Percentiles rank a stretch among this genome's conserved stretches.
phyloP scores from a whole-genome alignment of 2,888 invertebrate genomes.

The Schizotus pectinicornis region DNA sequence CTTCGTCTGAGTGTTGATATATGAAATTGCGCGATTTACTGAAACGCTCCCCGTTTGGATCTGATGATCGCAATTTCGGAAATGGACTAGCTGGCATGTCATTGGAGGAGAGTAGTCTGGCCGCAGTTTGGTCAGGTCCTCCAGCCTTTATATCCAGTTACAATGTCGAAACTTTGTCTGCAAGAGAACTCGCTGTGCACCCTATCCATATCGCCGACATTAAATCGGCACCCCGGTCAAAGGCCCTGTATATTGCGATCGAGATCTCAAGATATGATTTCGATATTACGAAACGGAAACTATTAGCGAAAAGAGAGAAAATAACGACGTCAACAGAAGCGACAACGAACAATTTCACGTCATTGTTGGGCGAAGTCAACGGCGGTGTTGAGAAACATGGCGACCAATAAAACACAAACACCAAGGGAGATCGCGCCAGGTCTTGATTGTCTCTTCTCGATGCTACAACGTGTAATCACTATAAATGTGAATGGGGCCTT shows the following conservation, averaged over 20 bases:
- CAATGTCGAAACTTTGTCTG: conserved; percentile 19
- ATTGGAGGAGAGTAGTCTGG: neutral
- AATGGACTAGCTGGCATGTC: conserved; percentile 21
- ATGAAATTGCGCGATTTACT: too few relatives aligned
- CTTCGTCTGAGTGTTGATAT: too few relatives aligned
- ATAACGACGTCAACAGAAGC: conserved; percentile 46
- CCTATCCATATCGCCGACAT: conserved; percentile 18
- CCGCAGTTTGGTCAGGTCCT: conserved; percentile 19
- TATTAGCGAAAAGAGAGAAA: conserved; percentile 48
- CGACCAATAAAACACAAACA: conserved; percentile 34
- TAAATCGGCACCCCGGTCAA: conserved; percentile 43
- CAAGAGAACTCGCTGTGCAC: conserved; percentile 12
- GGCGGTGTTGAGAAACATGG: conserved; percentile 29
- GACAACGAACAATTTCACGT: conserved; percentile 25
- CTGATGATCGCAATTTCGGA: conserved; percentile 22
- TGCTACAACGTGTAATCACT: conserved; percentile 35
- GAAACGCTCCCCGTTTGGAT: conserved; percentile 4
- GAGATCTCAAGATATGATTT: conserved; percentile 50
- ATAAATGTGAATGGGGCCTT: conserved; percentile 32
- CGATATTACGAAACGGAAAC: conserved; percentile 47
- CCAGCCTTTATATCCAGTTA: conserved; percentile 15
- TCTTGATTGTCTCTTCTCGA: conserved; percentile 31
- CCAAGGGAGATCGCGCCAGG: conserved; percentile 30
- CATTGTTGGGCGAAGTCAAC: conserved; percentile 33
- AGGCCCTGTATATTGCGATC: conserved; percentile 47